Base-by-base conservation (phyloP, 2,888 invertebrate genomes). In the Drosophila demipolita region DNA sequence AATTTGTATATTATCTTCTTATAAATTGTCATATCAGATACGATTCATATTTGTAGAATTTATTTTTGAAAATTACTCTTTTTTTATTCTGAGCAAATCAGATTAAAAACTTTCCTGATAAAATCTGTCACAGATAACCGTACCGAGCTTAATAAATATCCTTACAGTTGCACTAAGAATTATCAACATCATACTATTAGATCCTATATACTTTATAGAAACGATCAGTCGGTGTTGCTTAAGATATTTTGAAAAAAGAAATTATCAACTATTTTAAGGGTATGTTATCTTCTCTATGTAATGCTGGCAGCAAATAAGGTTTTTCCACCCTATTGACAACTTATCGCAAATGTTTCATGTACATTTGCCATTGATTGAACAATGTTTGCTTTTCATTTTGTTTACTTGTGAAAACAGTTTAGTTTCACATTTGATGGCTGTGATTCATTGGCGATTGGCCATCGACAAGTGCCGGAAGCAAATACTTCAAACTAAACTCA, bases 391-490 rank as follows among this genome's bases (percentile, higher is more conserved):
- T 12, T 20, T 49, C n/a, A 17, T 52, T 32, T 29, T 29, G 4
- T 35, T 20, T 32, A 20, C 17, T 17, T 7, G 32, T 45, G 32
- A 8, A 15, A 7, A 36, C 12, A 12, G 38, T 66, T 32, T 48
- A 20, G 54, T 17, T 53, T 26, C 17, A 15, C 17, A 45, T 29
- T 59, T 54, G 26, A 32, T 54, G 45, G 23, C 3, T 57, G 42
- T 64, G 69, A 80, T 65, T 77, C 81, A 66, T 69, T 59, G 64
- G 8, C n/a, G 26, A n/a, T 38, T 54, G 20, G 45, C 49, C 50
- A 40, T 20, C 29, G 53, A 32, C 58, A 75, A 62, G 58, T 67
- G 72, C 78, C 78, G 78, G 78, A 78, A 78, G 76, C 49, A 71
- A 72, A 65, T 72, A 80, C 71, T 80, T 78, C 32, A 53, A 78